phyloP scores from a whole-genome alignment of 2,113 vertebrate species.

The Myrmecophaga tridactyla region DNA sequence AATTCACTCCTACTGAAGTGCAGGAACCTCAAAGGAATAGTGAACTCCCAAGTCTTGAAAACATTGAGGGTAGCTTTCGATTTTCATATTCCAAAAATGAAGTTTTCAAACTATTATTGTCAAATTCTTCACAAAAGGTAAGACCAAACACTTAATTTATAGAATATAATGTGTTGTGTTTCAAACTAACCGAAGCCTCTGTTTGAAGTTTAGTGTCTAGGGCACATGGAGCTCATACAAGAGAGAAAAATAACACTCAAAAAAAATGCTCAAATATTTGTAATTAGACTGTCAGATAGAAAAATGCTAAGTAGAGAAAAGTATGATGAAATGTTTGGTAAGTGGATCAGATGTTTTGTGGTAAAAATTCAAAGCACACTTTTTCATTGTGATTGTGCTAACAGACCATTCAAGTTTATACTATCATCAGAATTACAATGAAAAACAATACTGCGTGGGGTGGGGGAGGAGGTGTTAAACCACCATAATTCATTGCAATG shows the following conservation, averaged over 20 bases:
- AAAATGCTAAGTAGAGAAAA: not conserved
- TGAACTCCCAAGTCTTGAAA: too few species aligned
- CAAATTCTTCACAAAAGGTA: conserved; percentile 80
- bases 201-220: not conserved
- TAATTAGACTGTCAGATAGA: not conserved
- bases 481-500: not conserved
- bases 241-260: not conserved
- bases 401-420: not conserved
- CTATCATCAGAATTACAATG: not conserved
- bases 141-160: conserved; percentile 27
- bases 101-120: conserved; percentile 71
- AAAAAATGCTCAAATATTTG: not conserved
- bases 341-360: not conserved
- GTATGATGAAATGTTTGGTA: not conserved
- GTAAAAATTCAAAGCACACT: not conserved
- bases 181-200: not conserved
- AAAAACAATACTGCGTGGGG: not conserved
- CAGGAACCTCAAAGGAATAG: too few species aligned
- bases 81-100: conserved; percentile 52
- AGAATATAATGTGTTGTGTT: not conserved
- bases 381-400: not conserved
- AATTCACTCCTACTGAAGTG: too few species aligned
- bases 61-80: not conserved
- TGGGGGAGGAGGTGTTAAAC: not conserved
- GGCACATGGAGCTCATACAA: not conserved